phyloP scores from a whole-genome alignment of 2,113 vertebrate species.

The Tetraodon nigroviridis region DNA sequence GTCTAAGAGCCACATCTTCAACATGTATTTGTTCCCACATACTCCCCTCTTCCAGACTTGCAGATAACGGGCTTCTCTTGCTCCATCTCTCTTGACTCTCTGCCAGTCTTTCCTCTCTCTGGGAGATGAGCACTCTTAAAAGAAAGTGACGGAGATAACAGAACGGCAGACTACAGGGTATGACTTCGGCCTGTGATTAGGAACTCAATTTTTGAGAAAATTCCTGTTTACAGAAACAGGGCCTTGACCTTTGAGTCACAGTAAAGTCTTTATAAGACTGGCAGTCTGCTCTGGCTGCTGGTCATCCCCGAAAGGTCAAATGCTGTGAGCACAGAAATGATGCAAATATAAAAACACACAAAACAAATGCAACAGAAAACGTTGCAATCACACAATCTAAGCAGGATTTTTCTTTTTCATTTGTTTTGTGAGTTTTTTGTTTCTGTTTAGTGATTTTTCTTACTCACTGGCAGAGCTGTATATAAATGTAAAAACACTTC shows the following conservation, averaged over 20 bases:
- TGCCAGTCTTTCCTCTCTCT: constrained; percentile 9
- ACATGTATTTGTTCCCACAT: constrained; percentile 2
- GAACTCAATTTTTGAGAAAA: constrained; percentile 49
- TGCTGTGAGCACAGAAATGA: no score
- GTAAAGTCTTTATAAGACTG: constrained; percentile 50
- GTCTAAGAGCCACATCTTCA: constrained; percentile 4
- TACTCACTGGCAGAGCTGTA: constrained; percentile 4
- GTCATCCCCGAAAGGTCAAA: constrained; percentile 30
- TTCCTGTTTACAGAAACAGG: constrained; percentile 55
- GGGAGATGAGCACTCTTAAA: constrained; percentile 14
- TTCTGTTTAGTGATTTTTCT: no score
- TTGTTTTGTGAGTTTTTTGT: not conserved
- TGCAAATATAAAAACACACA: no score
- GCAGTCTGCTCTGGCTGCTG: constrained; percentile 27
- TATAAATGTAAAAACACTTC: not conserved
- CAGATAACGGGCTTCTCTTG: constrained; percentile 8
- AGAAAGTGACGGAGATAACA: constrained; percentile 21
- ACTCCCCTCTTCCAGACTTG: constrained; percentile 4
- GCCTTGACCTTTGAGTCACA: constrained; percentile 64
- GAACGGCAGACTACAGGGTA: constrained; percentile 10
- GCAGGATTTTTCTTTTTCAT: no score
- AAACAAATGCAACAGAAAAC: not conserved
- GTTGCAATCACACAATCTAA: no score
- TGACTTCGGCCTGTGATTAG: constrained; percentile 43
- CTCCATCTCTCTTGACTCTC: not conserved